Evolutionary conservation across 2,797 vertebrate species (phyloP).

Genomic region (Lophotriccus pileatus): DNA sequence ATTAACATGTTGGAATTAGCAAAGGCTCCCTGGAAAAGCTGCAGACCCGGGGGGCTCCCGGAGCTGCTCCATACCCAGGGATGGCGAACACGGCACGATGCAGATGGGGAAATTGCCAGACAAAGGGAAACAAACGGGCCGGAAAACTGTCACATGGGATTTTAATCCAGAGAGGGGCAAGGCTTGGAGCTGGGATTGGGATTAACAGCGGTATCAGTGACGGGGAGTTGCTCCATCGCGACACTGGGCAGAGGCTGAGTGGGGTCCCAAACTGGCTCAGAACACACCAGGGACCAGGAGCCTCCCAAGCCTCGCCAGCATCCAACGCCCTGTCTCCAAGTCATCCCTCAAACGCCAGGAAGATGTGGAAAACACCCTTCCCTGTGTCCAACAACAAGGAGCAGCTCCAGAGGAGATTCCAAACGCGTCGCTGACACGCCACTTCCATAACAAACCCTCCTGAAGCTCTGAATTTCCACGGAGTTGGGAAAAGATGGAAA

Average conservation of each 20-base stretch:
- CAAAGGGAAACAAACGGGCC: not conserved
- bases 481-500: not conserved
- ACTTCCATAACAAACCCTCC: not conserved
- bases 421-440: accelerated
- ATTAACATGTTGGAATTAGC: not conserved
- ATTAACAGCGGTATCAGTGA: accelerated
- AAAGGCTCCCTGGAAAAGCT: not conserved
- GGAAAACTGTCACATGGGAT: accelerated
- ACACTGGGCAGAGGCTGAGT: too few relatives aligned
- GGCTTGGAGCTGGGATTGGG: too few relatives aligned
- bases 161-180: not conserved
- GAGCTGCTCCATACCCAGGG: not conserved
- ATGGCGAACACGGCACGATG: accelerated
- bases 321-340: not conserved
- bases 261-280: not conserved
- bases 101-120: accelerated
- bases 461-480: accelerated
- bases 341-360: not conserved
- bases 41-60: not conserved
- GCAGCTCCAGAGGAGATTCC: not conserved
- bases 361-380: not conserved
- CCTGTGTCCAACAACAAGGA: not conserved
- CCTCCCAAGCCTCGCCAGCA: accelerated
- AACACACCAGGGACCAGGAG: not conserved
- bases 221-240: not conserved